Evolutionary conservation across 2,797 vertebrate species (phyloP), one percentile per base, ranked within the genome.

Genomic region (Pempheris klunzingeri): DNA sequence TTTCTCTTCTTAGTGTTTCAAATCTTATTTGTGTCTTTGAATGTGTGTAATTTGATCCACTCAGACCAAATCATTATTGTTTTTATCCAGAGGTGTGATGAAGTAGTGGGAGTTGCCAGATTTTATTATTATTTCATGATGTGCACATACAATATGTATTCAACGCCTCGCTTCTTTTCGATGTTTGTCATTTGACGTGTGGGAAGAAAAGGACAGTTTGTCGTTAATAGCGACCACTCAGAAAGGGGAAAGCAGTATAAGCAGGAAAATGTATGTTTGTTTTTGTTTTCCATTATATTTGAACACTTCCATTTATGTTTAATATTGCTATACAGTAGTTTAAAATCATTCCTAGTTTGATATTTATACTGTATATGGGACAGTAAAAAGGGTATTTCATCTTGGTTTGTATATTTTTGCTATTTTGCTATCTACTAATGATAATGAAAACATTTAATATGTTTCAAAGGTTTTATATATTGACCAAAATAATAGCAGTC

Each of bases 401-500:
- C 92, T 94, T 93, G 91, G 94, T 96, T 95, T 97, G 96, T 98
- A 96, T 98, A 97, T 98, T 97, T 94, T 96, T 97, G 96, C 95
- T 95, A 95, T 93, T 87, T 84, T 71, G 50, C 95, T 95, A 95
- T 94, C 92, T 95, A 93, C 91, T 92, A 90, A 92, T 94, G 90
- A 93, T 87, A 90, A 93, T 64, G 58, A 93, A 71, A 86, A 93
- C 79, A 93, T 92, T 89, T 83, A 81, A 73, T 86, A 87, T 94
- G 88, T 94, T 90, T 92, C 47, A 86, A 93, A 93, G 75, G 80
- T 91, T 88, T 78, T 93, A 85, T 84, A 90, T 92, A 89, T 92
- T 88, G 83, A 93, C 87, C 87, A 82, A 89, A 92, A 90, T 85
- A 87, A 87, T 86, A 85, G 70, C 82, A 84, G 82, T 90, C 77